Conservation (phyloP, 2,797 vertebrate species). For the Acipenser ruthenus region DNA sequence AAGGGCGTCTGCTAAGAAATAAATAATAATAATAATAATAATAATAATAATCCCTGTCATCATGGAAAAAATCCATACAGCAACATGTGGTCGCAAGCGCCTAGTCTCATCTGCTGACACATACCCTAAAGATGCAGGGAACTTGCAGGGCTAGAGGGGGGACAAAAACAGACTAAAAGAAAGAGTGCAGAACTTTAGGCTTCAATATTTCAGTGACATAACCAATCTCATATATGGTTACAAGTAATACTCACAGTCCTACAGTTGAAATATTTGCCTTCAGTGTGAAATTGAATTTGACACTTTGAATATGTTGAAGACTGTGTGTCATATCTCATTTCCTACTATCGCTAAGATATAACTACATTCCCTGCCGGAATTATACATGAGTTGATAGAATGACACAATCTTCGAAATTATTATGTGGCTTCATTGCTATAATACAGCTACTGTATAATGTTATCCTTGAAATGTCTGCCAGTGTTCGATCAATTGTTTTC, state of each 20-base stretch:
- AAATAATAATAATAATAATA: too few species aligned
- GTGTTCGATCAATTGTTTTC: too few species aligned
- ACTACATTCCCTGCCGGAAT: background rate
- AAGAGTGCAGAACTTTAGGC: conserved; percentile 11
- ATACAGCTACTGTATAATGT: too few species aligned
- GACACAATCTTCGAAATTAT: background rate
- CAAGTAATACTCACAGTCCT: conserved; percentile 15
- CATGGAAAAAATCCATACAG: conserved; percentile 24
- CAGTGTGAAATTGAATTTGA: conserved; percentile 22
- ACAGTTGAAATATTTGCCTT: conserved; percentile 23
- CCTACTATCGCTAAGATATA: conserved; percentile 1
- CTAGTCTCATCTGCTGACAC: conserved; percentile 20
- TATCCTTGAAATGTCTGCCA: too few species aligned
- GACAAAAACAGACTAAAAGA: background rate
- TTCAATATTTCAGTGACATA: background rate
- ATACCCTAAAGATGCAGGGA: too few species aligned
- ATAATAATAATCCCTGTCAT: too few species aligned
- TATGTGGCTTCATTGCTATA: too few species aligned
- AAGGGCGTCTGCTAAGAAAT: too few species aligned
- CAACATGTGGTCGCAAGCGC: conserved; percentile 24
- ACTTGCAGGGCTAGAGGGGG: too few species aligned
- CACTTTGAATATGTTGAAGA: conserved; percentile 18
- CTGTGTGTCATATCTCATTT: conserved; percentile 14
- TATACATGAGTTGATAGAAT: background rate
- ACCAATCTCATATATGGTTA: conserved; percentile 23